A percentile compares a stretch with the other conserved stretches of the same genome.
These are phyloP conservation scores for Diadegma fenestrale DNA, from an alignment of 2,888 invertebrate species.

Conservation along the genomic window DNA sequence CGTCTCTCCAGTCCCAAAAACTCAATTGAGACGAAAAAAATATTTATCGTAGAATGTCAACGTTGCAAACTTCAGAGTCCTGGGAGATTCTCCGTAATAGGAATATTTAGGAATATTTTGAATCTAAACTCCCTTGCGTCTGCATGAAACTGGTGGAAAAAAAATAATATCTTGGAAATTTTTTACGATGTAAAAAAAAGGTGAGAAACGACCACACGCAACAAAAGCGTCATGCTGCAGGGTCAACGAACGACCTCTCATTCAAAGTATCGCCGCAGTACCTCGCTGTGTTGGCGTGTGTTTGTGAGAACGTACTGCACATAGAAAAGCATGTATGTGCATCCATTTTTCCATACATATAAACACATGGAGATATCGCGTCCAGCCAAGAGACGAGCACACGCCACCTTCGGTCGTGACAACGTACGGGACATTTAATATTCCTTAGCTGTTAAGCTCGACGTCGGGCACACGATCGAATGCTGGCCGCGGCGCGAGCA, in stretches of 20 bases:
- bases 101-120: background rate
- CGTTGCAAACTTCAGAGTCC: too few relatives aligned
- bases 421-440: conserved; percentile 70
- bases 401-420: conserved; percentile 65
- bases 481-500: conserved; percentile 44
- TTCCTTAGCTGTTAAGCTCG: conserved; percentile 65
- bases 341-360: background rate
- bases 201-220: conserved; percentile 34
- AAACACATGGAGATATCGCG: conserved; percentile 3
- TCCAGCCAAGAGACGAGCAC: conserved; percentile 49
- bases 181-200: background rate
- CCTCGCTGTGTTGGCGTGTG: background rate
- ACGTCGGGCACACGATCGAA: conserved; percentile 63
- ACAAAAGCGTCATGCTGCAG: conserved; percentile 38
- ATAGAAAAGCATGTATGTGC: conserved; percentile 47
- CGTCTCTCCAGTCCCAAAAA: too few relatives aligned
- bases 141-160: background rate
- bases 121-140: background rate
- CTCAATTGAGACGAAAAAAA: too few relatives aligned
- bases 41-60: too few relatives aligned
- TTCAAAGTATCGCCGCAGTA: conserved; percentile 44
- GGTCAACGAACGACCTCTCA: conserved; percentile 71
- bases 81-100: background rate
- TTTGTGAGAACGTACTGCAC: conserved; percentile 9
- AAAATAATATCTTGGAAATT: conserved; percentile 2